These are phyloP conservation scores for Neomonachus schauinslandi DNA, from an alignment of 2,113 vertebrate genomes.

Conservation along the genomic window DNA sequence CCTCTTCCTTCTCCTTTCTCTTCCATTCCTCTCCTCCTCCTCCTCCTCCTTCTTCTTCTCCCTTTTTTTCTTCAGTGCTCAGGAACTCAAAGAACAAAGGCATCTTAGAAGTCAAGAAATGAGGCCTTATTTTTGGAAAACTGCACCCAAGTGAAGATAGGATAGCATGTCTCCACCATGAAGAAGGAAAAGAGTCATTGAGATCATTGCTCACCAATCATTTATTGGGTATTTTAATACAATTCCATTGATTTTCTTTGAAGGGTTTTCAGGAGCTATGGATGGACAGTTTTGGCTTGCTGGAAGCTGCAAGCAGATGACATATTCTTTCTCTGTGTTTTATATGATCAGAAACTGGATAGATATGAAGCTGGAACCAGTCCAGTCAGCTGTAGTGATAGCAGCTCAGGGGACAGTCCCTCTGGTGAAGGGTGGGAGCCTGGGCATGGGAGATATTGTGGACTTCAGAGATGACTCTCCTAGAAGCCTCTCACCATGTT, in stretches of 20 bases:
- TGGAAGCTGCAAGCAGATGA: not conserved
- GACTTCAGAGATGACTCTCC: not conserved
- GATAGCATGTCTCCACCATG: not conserved
- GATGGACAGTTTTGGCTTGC: not conserved
- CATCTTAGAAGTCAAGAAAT: conserved; percentile 17
- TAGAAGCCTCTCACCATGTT: not conserved
- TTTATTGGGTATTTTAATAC: conserved; percentile 73
- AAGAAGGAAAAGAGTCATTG: conserved; percentile 45
- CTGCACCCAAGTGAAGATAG: not conserved
- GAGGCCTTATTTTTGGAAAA: conserved; percentile 14
- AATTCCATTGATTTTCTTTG: conserved; percentile 34
- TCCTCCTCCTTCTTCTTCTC: not conserved
- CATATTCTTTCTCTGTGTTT: not conserved
- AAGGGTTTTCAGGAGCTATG: conserved; percentile 12
- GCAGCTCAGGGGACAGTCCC: not conserved
- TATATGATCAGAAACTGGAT: not conserved
- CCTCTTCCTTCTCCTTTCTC: not conserved
- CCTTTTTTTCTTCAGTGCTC: not conserved
- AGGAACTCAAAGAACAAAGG: conserved; percentile 31
- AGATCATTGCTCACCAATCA: conserved; percentile 69
- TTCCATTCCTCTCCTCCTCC: not conserved
- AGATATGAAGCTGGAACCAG: not conserved
- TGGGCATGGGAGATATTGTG: not conserved
- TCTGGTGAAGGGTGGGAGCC: not conserved
- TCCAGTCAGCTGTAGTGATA: not conserved